Base-by-base conservation (phyloP, 2,888 invertebrate genomes). In the Clusia tigrina region DNA sequence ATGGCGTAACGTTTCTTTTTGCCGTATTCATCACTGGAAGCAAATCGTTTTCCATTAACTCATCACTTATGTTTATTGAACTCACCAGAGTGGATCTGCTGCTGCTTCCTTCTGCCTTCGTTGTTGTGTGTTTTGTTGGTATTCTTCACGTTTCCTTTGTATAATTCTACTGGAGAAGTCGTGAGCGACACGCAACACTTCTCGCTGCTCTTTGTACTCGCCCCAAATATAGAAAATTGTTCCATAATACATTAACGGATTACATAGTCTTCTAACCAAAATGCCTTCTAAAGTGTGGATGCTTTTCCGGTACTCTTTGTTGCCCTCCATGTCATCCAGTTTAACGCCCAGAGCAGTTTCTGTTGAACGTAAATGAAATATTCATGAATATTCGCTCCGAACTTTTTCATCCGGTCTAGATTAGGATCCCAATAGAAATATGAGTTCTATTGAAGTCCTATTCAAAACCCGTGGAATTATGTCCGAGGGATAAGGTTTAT, bases 291-390 rank as follows among this genome's bases (percentile, higher is more conserved):
- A 72, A 2, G 79, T 77, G 64, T 86, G 84, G 58, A 91, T 86
- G 42, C 88, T 86, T 15, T 85, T 73, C 58, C 89, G 87, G 75
- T 91, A 91, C 37, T 83, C 81, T 46, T 82, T 83, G n/a, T 86
- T 85, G 22, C 77, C 78, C 1, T 74, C 76, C 54, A 86, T 84
- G 51, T 84, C 82, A 58, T 85, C 82, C 10, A 91, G 82, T 62
- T 86, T 85, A 0, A 88, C 86, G 1, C 92, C 93, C 89, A 93
- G 90, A 1, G 92, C 91, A 20, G 89, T 87, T 85, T 88, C 82
- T 82, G 18, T 15, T n/a, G n/a, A n/a, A n/a, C n/a, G n/a, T n/a
- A n/a, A n/a, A n/a, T 25, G 6, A 1, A 1, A 12, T 56, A 56
- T 17, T 1, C 2, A 32, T 32, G 6, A 32, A 32, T 6, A 9